A percentile compares a stretch with the other conserved stretches of the same genome.
These are phyloP conservation scores for Macrotrachela quadricornifera DNA, from an alignment of 1,140 invertebrate genomes.

Conservation along the genomic window DNA sequence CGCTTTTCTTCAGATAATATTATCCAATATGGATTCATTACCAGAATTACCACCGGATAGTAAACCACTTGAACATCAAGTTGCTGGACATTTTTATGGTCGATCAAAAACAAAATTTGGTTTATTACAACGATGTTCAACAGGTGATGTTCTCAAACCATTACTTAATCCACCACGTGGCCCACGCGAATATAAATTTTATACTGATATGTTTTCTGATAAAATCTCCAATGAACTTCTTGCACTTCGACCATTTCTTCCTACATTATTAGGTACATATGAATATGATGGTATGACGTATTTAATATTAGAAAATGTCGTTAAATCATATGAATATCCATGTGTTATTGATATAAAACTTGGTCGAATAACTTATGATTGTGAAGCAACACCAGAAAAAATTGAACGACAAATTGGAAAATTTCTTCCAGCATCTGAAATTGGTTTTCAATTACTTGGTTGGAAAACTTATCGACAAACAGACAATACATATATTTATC, in stretches of 20 bases:
- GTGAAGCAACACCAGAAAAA: conserved; percentile 52
- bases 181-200: conserved; percentile 23
- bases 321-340: conserved; percentile 35
- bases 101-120: conserved; percentile 12
- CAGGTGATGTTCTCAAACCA: conserved; percentile 15
- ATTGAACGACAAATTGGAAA: conserved; percentile 50
- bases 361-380: conserved; percentile 67
- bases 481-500: not conserved
- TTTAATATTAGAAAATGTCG: too few relatives aligned
- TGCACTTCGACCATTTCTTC: too few relatives aligned
- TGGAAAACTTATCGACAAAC: conserved; percentile 38
- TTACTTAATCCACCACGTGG: conserved; percentile 23
- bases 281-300: too few relatives aligned
- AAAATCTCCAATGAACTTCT: too few relatives aligned
- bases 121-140: conserved; percentile 2
- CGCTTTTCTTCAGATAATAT: too few relatives aligned
- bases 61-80: conserved; percentile 11
- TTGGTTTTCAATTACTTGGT: conserved; percentile 68
- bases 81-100: conserved; percentile 13
- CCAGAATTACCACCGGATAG: conserved; percentile 1
- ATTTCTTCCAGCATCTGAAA: conserved; percentile 48
- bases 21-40: not conserved
- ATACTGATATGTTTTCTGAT: conserved; percentile 16
- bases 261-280: too few relatives aligned
- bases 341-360: conserved; percentile 86